phyloP scores from a whole-genome alignment of 2,888 invertebrate species.

The Melanostoma scalare region DNA sequence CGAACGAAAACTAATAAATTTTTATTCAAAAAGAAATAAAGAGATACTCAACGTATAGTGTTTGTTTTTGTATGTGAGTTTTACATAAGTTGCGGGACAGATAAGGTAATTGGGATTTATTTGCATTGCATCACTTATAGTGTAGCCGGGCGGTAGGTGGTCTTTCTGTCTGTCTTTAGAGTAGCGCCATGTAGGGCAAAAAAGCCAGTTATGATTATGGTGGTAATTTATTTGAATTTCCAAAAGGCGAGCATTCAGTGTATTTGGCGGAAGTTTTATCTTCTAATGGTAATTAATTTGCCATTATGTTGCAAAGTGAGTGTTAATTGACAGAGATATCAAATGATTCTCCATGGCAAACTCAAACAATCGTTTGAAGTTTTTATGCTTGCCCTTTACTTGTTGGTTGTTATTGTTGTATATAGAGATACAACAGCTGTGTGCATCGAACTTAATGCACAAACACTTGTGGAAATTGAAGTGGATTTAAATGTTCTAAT shows the following conservation, averaged over 20 bases:
- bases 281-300: constrained; percentile 20
- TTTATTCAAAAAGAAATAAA: constrained; percentile 39
- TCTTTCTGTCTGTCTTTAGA: constrained; percentile 12
- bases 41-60: not conserved
- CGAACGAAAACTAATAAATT: constrained; percentile 60
- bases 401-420: not conserved
- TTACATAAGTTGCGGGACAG: constrained; percentile 36
- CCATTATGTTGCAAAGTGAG: constrained; percentile 54
- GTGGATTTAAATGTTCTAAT: constrained; percentile 54
- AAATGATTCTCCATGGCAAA: not conserved
- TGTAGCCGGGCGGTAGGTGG: constrained; percentile 42
- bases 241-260: constrained; percentile 25
- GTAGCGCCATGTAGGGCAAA: constrained; percentile 35
- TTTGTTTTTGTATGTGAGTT: constrained; percentile 11
- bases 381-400: not conserved
- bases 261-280: not conserved
- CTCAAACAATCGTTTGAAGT: constrained; percentile 23
- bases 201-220: constrained; percentile 1
- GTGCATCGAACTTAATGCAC: constrained; percentile 56
- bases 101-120: constrained; percentile 70
- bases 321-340: not conserved
- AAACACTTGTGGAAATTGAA: constrained; percentile 62
- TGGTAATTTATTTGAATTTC: constrained; percentile 34
- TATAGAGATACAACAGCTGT: not conserved
- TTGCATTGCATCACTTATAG: constrained; percentile 33